Evolutionary conservation across 2,888 invertebrate species (phyloP), one percentile per base, ranked within the genome.

Genomic region (Volucella inanis): DNA sequence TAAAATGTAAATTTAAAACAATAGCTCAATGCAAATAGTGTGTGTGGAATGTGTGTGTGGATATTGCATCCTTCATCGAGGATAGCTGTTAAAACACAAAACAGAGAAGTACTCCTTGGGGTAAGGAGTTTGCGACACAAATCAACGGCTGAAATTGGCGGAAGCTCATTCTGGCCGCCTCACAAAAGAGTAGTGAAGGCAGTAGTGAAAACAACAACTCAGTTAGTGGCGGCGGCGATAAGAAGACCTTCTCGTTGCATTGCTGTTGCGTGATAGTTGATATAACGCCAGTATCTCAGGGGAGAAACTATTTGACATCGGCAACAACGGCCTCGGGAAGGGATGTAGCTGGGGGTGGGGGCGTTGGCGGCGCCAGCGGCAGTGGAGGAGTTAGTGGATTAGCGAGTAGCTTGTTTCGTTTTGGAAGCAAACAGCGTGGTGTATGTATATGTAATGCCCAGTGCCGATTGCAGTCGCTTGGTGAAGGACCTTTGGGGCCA

Each of bases 241-340:
- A 92, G 88, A 92, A 92, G 89, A 90, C 92, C 90, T 91, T 92
- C 90, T 92, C 92, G 90, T 91, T 92, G 89, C 92, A 92, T 90
- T 92, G 92, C 90, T 92, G 92, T 92, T 92, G 92, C 91, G 92
- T 92, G 91, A 92, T 92, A 90, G 92, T 92, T 89, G 92, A 92
- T 90, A 92, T 92, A 90, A 92, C 92, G 89, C 92, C 92, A 89
- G 92, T 92, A 88, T 88, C 88, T 72, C 90, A 91, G 91, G 89
- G 91, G 90, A 89, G 91, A 90, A 90, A 90, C 90, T 91, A 91
- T 88, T 88, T 91, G 91, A 91, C 91, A 89, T 90, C 91, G 88
- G 91, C 92, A 90, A 91, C 92, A 90, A 91, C 92, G 91, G 91
- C 92, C 91, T 91, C 92, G 90, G 91, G 92, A 90, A 91, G 91